A percentile compares a stretch with the other conserved stretches of the same genome.
Evolutionary conservation across 37 sponge, comb jelly and placozoan species (phyloP).

Genomic region (Crambe crambe): DNA sequence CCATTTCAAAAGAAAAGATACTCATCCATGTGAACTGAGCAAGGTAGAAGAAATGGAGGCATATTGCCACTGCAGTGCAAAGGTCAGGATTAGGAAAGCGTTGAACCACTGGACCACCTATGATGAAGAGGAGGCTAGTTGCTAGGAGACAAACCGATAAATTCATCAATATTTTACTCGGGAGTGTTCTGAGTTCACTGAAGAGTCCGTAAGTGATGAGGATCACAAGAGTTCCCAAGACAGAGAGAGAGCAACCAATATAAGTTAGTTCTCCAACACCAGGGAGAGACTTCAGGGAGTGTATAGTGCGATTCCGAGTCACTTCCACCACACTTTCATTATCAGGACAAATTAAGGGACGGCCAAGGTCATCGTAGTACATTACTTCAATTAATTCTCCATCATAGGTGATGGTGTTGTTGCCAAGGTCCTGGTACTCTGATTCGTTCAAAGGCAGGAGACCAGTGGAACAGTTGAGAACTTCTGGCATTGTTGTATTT

Average conservation of each 20-base stretch:
- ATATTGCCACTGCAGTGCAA: conserved; percentile 29
- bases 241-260: conserved; percentile 51
- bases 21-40: conserved; percentile 67
- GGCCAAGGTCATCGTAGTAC: conserved; percentile 1
- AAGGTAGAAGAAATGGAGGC: no score
- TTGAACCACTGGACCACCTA: no score
- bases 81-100: not conserved
- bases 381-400: conserved; percentile 4
- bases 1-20: conserved; percentile 26
- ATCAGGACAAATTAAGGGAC: conserved; percentile 11
- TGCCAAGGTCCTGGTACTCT: conserved; percentile 10
- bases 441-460: conserved; percentile 7
- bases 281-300: not conserved
- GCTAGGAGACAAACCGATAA: no score
- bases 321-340: not conserved
- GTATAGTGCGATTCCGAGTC: not conserved
- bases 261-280: conserved; percentile 30
- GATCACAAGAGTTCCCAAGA: conserved; percentile 36
- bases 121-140: no score
- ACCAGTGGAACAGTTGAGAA: no score
- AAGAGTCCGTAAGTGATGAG: conserved; percentile 59
- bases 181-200: conserved; percentile 53
- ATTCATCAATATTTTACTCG: no score
- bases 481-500: not conserved
- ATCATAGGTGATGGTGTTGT: not conserved